Evolutionary conservation across 2,797 vertebrate species (phyloP), one percentile per base, ranked within the genome.

Genomic region (Hypotaenidia okinawae): DNA sequence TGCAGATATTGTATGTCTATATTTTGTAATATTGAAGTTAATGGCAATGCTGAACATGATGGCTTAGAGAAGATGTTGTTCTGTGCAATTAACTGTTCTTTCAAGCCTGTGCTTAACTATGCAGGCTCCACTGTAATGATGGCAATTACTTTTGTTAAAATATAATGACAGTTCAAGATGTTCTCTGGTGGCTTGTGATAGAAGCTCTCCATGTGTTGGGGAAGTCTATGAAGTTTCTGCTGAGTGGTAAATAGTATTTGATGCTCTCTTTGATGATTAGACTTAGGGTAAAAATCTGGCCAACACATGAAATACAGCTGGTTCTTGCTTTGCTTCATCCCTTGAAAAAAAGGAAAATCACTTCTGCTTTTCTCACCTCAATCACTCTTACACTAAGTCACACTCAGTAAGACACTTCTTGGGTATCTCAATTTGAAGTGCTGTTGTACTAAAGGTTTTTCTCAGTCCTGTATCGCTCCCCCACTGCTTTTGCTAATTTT

Each of bases 261-360:
- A 81, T 84, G 70, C 25, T 79, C 11, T 72, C 92, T 94, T 94
- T 94, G 90, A 92, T 94, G 75, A 76, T 93, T 57, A 33, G 14
- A 54, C 28, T 89, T n/a, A 79, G 63, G 6, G 47, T 84, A 64
- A 89, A 89, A 97, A 90, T 95, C 86, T 95, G 92, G 57, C 57
- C 49, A 87, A 52, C 93, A 95, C 14, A 54, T 84, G 95, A 93
- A 77, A 83, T 32, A 35, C 61, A 80, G 45, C 19, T 91, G 73
- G 43, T 62, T 91, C 33, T 79, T 59, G n/a, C 41, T 86, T 84
- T 63, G 22, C 23, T 93, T 73, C 22, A 62, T 8, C 41, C 75
- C 39, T 55, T 5, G n/a, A 10, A 69, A 41, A 41, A 22, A 75
- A 32, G 11, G 49, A 9, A 15, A 2, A 9, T 18, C 16, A 54